Conservation (phyloP, 2,113 vertebrate genomes). For the Silurus meridionalis region DNA sequence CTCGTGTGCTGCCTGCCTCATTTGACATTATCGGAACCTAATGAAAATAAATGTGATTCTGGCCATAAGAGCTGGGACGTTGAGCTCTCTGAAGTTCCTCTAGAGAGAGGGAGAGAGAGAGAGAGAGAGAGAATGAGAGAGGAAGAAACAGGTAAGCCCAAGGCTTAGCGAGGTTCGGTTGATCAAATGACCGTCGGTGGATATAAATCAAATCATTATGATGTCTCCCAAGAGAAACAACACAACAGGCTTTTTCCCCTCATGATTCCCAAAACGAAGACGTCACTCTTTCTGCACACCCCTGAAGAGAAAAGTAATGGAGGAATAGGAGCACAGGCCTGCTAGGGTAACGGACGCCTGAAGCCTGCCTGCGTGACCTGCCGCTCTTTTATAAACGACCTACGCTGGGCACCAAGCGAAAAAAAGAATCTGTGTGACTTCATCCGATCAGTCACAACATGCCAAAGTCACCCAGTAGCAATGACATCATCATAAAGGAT, state of each 20-base stretch:
- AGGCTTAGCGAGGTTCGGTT: constrained; percentile 30
- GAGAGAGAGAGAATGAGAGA: constrained; percentile 15
- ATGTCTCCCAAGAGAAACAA: constrained; percentile 49
- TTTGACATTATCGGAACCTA: constrained; percentile 58
- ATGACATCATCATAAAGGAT: constrained; percentile 63
- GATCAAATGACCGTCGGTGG: constrained; percentile 53
- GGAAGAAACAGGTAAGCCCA: constrained; percentile 17
- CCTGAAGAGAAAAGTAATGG: constrained; percentile 39
- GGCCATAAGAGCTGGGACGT: constrained; percentile 46
- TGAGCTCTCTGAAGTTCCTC: constrained; percentile 45
- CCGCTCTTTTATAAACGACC: constrained; percentile 48
- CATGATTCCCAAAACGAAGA: constrained; percentile 42
- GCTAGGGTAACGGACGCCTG: constrained; percentile 36
- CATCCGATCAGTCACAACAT: constrained; percentile 48
- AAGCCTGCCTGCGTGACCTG: constrained; percentile 27
- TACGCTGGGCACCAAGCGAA: constrained; percentile 35
- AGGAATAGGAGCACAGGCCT: constrained; percentile 27
- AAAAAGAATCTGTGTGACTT: constrained; percentile 49
- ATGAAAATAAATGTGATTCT: constrained; percentile 59
- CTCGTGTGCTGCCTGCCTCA: constrained; percentile 50
- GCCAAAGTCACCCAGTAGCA: constrained; percentile 58
- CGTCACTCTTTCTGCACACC: constrained; percentile 44
- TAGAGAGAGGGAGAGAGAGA: constrained; percentile 11
- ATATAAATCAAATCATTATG: constrained; percentile 59
- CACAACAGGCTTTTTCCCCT: constrained; percentile 30